Evolutionary conservation across 2,888 invertebrate genomes (phyloP), one percentile per base, ranked within the genome.

Genomic region (Epistrophella euchroma): DNA sequence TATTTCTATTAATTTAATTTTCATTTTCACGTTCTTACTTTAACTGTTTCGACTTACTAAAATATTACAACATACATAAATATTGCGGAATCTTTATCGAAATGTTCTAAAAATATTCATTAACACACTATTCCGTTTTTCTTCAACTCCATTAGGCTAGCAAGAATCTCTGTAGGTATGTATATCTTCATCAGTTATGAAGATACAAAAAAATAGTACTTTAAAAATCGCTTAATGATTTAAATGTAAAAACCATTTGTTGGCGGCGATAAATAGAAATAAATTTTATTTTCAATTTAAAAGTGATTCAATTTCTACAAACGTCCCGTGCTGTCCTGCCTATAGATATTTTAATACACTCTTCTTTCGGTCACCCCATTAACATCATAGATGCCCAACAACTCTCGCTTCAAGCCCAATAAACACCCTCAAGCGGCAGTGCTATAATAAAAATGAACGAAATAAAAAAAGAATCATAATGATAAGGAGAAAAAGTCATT

Each of bases 401-500:
- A 68, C 47, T 68, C 10, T 37, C 15, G 15, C 47, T 32, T 66
- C 32, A 47, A 45, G 35, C 10, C 13, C 56, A 75, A 79, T 84
- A 60, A 84, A 37, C 35, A 71, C 58, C 62, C 60, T 28, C 43
- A 11, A 62, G 28, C n/a, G n/a, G n/a, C n/a, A n/a, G n/a, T 56
- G 19, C n/a, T 43, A 32, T 52, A 45, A 79, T 15, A 40, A 45
- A 45, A 50, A 40, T 25, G 11, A 47, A 56, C 13, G 11, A 40
- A 43, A 25, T 9, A n/a, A 28, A 43, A 47, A 43, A 25, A 43
- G 11, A 45, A 28, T 40, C 17, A 37, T 35, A 79, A 62, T 76
- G 80, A 85, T 74, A 76, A 85, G 75, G 43, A 85, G 74, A 68
- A 68, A 79, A 75, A 75, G 37, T 50, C 62, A 58, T 66, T 64